Conservation (phyloP, 2,797 vertebrate species). For the Eidolon dupreanum region DNA sequence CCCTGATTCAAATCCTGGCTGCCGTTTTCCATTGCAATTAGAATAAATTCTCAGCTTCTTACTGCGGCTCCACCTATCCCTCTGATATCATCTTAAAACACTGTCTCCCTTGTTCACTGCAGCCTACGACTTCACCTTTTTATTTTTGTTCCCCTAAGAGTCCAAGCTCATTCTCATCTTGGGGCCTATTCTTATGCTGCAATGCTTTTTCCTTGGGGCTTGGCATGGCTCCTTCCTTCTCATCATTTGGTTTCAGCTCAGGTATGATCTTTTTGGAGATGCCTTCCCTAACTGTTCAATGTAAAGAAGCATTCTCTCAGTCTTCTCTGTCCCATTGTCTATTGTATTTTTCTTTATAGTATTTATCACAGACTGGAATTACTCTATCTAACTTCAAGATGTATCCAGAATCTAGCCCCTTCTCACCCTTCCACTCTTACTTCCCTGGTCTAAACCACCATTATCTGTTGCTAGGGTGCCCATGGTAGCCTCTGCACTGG, state of each 20-base stretch:
- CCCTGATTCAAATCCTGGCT: neutral
- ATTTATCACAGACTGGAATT: neutral
- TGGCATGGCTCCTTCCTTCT: neutral
- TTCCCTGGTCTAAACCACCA: neutral
- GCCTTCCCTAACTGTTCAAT: neutral
- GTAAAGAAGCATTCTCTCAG: neutral
- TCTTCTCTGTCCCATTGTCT: neutral
- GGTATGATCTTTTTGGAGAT: neutral
- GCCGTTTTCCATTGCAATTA: neutral
- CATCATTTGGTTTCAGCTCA: neutral
- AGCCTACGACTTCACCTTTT: neutral
- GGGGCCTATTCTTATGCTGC: neutral
- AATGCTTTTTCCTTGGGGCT: neutral
- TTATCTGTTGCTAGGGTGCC: neutral
- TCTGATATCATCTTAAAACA: neutral
- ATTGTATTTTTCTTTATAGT: slow-evolving; percentile 17
- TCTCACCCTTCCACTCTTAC: neutral
- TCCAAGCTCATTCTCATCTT: neutral
- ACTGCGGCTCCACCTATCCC: neutral
- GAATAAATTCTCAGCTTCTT: neutral
- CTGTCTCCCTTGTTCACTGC: neutral
- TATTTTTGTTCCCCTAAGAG: neutral
- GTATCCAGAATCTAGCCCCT: neutral
- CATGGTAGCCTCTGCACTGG: neutral
- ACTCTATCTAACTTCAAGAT: neutral